These are phyloP conservation scores for Hemiscyllium ocellatum DNA, from an alignment of 2,113 vertebrate species.

Conservation along the genomic window DNA sequence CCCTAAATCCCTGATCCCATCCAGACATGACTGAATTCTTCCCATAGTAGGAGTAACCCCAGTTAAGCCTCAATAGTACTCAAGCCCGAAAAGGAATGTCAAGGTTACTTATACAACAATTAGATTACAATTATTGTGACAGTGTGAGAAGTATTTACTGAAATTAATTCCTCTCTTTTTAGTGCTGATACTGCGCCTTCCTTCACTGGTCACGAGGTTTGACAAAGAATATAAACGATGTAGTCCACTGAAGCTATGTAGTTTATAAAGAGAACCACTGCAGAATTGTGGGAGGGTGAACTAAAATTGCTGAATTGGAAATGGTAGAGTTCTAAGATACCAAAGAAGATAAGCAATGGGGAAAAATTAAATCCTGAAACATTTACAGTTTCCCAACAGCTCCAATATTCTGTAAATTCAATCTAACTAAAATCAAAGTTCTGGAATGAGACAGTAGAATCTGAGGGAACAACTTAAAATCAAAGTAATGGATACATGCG, in stretches of 20 bases:
- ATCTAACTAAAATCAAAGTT: neutral
- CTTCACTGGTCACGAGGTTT: neutral
- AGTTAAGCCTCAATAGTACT: neutral
- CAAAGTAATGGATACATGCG: neutral
- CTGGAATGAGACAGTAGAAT: conserved; percentile 15
- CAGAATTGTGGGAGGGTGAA: neutral
- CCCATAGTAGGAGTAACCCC: neutral
- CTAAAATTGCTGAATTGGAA: neutral
- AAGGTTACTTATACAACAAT: neutral
- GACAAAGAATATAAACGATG: neutral
- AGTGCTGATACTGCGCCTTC: neutral
- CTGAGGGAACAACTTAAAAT: neutral
- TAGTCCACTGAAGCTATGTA: neutral
- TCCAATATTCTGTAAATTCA: neutral
- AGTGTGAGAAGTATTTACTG: neutral
- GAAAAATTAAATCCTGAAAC: neutral
- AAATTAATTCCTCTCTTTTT: neutral
- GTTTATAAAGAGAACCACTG: neutral
- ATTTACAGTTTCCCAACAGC: neutral
- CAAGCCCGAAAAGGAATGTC: conserved; percentile 2
- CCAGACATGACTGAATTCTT: neutral
- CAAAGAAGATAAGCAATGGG: neutral
- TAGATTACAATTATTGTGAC: conserved; percentile 1
- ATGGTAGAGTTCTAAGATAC: neutral
- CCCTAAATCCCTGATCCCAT: neutral